Evolutionary conservation across 1,140 invertebrate species (phyloP).

Genomic region (Cyclargus thomasi): DNA sequence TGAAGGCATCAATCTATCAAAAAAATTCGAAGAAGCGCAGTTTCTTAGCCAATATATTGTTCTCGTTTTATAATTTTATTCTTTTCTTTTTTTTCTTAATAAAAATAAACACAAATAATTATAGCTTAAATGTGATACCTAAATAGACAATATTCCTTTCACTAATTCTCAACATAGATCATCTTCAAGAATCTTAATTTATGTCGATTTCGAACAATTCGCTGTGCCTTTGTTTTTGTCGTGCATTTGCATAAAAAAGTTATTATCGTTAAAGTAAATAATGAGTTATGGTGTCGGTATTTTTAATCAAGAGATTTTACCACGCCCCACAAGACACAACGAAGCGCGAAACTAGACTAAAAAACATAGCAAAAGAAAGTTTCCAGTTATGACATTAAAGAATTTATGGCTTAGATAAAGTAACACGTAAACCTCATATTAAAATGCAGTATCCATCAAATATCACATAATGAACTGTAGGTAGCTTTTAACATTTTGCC

Average conservation of each 20-base stretch:
- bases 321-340: not conserved
- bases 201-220: not conserved
- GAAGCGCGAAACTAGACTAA: not conserved
- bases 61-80: too few species aligned
- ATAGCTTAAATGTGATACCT: too few species aligned
- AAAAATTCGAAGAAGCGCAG: too few species aligned
- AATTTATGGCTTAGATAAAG: not conserved
- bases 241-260: not conserved
- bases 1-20: too few species aligned
- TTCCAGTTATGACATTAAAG: not conserved
- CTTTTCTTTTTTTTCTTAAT: too few species aligned
- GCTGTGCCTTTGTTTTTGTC: not conserved
- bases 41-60: too few species aligned
- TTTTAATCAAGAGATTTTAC: not conserved
- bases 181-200: not conserved
- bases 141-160: not conserved
- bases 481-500: too few species aligned
- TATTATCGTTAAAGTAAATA: not conserved
- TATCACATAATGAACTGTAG: too few species aligned
- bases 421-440: not conserved
- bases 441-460: too few species aligned
- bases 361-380: not conserved
- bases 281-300: not conserved
- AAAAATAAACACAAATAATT: too few species aligned
- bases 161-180: not conserved